Base-by-base conservation (phyloP, 2,888 invertebrate genomes). In the Lycophotia porphyrea region DNA sequence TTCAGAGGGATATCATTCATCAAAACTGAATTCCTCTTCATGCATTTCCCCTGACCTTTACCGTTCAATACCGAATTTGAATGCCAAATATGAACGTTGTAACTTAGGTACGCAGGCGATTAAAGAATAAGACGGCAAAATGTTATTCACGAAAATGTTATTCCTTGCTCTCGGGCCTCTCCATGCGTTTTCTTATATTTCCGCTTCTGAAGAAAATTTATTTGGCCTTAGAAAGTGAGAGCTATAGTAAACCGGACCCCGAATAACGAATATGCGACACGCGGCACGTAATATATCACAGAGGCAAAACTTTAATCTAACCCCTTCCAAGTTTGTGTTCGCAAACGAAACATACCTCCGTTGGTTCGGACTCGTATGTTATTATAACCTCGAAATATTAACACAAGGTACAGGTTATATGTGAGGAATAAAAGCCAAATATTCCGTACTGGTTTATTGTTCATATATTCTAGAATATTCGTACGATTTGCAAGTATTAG, bases 221-320 rank as follows among this genome's bases (percentile, higher is more conserved):
- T 93, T 91, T 93, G 89, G 88, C 86, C 90, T 90, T 89, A 87
- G 90, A 91, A 91, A 92, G 90, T 90, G 89, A 89, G 90, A 92
- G 92, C 91, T 89, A 91, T 92, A 91, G 89, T 88, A 87, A 87
- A 89, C 90, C 88, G 92, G 91, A 91, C 90, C 91, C 90, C 76
- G 87, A 90, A 91, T 87, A 89, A 88, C 88, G 90, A 91, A 91
- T 91, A 91, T 89, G 91, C 91, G 92, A 92, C 93, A 91, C 88
- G 88, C 90, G 90, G 89, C 90, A 91, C 91, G 90, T 91, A 91
- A 94, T 94, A 93, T 93, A 93, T 94, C 93, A 92, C 84, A 70
- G 78, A 86, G 81, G 89, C 89, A 85, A 90, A 92, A 92, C 90
- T 92, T 92, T 91, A 92, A 91, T 92, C 89, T 90, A 84, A 90